Percentiles rank a stretch among this genome's conserved stretches.
Conservation (phyloP, 92 coral and sea anemone species). For the Heteractis magnifica region DNA sequence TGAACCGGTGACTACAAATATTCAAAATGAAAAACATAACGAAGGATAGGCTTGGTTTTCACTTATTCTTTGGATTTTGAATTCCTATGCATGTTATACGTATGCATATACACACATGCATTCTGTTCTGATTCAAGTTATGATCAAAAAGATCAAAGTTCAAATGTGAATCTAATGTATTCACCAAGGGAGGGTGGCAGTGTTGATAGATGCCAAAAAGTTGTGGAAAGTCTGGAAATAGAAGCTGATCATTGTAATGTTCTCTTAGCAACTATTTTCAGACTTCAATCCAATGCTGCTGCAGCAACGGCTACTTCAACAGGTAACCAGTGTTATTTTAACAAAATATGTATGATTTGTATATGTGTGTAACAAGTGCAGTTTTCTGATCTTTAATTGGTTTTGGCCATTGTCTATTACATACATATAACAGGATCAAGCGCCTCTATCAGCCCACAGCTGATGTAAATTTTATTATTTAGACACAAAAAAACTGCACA, state of each 20-base stretch:
- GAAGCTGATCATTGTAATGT: not conserved
- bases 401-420: too few species aligned
- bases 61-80: not conserved
- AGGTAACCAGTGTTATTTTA: slow-evolving; percentile 1
- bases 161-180: not conserved
- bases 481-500: too few species aligned
- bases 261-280: not conserved
- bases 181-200: not conserved
- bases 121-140: not conserved
- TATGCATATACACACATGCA: not conserved
- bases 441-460: too few species aligned
- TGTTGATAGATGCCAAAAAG: not conserved
- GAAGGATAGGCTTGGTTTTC: not conserved
- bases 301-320: not conserved
- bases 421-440: too few species aligned
- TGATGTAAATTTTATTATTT: too few species aligned
- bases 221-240: not conserved
- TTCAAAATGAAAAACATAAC: not conserved
- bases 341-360: too few species aligned
- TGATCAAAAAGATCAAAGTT: not conserved
- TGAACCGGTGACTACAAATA: slow-evolving; percentile 7
- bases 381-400: too few species aligned
- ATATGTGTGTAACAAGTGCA: too few species aligned
- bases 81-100: not conserved
- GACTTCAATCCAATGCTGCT: slow-evolving; percentile 25